Conservation (phyloP, 2,113 vertebrate species). For the Rhizomys pruinosus region DNA sequence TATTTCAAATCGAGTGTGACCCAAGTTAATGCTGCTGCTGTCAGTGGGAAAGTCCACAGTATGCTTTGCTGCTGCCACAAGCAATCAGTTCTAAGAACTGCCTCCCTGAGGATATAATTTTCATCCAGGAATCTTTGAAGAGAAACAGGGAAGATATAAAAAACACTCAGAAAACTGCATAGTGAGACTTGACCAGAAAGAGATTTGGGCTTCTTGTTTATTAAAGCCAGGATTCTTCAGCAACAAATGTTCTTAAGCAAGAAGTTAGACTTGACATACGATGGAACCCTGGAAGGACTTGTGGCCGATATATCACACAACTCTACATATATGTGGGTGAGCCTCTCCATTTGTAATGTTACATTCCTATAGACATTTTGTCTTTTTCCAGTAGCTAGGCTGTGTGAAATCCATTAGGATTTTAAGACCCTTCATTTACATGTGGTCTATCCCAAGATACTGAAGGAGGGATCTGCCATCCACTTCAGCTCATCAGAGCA, state of each 20-base stretch:
- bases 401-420: not conserved
- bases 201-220: constrained; percentile 12
- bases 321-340: fast-evolving
- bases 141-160: not conserved
- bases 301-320: not conserved
- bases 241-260: not conserved
- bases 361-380: not conserved
- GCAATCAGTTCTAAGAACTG: not conserved
- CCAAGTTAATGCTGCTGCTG: constrained; percentile 12
- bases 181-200: not conserved
- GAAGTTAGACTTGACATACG: not conserved
- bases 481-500: fast-evolving
- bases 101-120: not conserved
- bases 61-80: not conserved
- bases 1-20: constrained; percentile 52
- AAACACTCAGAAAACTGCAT: not conserved
- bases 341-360: not conserved
- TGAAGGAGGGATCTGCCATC: not conserved
- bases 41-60: not conserved
- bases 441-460: not conserved
- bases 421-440: not conserved
- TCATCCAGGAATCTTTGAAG: constrained; percentile 11
- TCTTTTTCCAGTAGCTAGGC: not conserved
- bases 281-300: not conserved
- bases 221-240: not conserved